Evolutionary conservation across 2,797 vertebrate genomes (phyloP).

Genomic region (Podarcis lilfordi): DNA sequence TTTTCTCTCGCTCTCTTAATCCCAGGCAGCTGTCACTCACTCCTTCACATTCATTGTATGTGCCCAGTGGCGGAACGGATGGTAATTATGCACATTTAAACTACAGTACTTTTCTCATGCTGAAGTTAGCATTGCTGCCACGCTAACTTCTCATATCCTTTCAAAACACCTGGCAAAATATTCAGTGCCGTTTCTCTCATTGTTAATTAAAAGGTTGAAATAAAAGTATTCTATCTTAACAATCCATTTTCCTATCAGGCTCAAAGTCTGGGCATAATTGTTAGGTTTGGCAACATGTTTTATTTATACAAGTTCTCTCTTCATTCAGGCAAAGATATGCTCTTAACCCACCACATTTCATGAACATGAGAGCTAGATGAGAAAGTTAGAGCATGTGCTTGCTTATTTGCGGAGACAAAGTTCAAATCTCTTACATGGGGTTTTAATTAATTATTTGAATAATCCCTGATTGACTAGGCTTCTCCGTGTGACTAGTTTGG

Average conservation of each 20-base stretch:
- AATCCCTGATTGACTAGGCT: background rate
- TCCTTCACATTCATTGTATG: conserved; percentile 33
- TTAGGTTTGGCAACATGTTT: conserved; percentile 12
- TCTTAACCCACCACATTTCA: background rate
- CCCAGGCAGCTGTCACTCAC: conserved; percentile 37
- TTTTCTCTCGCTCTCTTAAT: conserved; percentile 21
- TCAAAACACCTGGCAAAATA: conserved; percentile 27
- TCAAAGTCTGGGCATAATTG: conserved; percentile 16
- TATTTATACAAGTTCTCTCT: background rate
- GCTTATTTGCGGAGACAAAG: no score
- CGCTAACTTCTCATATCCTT: background rate
- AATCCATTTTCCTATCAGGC: background rate
- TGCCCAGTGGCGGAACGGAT: accelerated
- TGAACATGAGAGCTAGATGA: background rate
- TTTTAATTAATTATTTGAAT: background rate
- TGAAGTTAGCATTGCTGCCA: background rate
- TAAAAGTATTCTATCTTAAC: background rate
- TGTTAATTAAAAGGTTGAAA: conserved; percentile 33
- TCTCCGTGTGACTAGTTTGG: background rate
- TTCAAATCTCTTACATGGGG: no score
- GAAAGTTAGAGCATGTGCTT: no score
- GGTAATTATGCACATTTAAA: conserved; percentile 13
- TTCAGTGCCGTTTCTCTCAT: conserved; percentile 14
- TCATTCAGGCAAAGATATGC: background rate
- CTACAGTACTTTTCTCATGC: conserved; percentile 24